These are phyloP conservation scores for Phrynocephalus forsythii DNA, from an alignment of 2,797 vertebrate species.

Conservation along the genomic window DNA sequence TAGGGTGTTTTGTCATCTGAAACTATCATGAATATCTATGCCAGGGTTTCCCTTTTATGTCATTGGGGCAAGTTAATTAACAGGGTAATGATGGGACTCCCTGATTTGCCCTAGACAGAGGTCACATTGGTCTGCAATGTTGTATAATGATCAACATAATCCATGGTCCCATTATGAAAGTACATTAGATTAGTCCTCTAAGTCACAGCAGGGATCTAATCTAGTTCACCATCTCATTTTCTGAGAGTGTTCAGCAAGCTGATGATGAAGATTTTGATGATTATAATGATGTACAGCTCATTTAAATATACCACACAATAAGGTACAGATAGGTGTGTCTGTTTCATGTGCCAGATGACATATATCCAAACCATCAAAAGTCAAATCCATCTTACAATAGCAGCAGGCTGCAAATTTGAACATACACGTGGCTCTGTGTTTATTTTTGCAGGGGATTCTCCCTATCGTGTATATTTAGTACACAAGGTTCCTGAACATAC, in stretches of 20 bases:
- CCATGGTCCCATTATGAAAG: neutral
- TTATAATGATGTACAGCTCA: neutral
- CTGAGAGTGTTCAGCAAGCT: neutral
- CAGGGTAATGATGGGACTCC: neutral
- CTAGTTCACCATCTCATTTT: neutral
- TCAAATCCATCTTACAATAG: too few relatives aligned
- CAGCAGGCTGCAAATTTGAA: too few relatives aligned
- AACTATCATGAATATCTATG: neutral
- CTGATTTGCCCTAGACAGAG: rapidly evolving
- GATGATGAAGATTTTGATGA: neutral
- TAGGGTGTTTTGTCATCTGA: slow-evolving; percentile 28
- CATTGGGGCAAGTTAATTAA: neutral
- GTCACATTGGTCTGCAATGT: slow-evolving; percentile 3
- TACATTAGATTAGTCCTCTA: neutral
- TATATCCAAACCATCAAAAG: neutral
- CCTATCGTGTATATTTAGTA: too few relatives aligned
- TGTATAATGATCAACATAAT: neutral
- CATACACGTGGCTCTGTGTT: too few relatives aligned
- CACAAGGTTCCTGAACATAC: too few relatives aligned
- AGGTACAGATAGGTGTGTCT: neutral
- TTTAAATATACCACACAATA: neutral
- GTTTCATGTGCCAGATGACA: neutral
- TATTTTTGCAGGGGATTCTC: too few relatives aligned
- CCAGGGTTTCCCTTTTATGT: slow-evolving; percentile 21
- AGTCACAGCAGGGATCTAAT: slow-evolving; percentile 1